These are phyloP conservation scores for Gila orcuttii DNA, from an alignment of 2,113 vertebrate species.

Conservation along the genomic window DNA sequence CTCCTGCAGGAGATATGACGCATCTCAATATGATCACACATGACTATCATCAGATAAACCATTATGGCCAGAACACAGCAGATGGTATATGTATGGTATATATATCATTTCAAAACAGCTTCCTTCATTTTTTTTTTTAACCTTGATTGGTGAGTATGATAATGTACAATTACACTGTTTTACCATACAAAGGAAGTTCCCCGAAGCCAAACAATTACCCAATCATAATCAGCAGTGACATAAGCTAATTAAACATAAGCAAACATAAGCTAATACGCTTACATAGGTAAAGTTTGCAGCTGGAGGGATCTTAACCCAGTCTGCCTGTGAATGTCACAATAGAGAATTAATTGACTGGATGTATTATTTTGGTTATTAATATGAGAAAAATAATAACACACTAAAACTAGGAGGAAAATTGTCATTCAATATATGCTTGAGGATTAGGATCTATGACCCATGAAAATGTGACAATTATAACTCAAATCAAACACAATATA, in stretches of 20 bases:
- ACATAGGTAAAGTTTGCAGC: constrained; percentile 70
- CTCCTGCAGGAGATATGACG: constrained; percentile 76
- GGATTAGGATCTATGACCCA: neutral
- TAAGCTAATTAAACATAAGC: constrained; percentile 20
- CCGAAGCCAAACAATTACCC: constrained; percentile 63
- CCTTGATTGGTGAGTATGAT: constrained; percentile 13
- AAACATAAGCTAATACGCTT: constrained; percentile 66
- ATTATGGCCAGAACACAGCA: constrained; percentile 51
- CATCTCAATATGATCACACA: neutral
- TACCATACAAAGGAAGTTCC: constrained; percentile 45
- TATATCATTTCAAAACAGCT: neutral
- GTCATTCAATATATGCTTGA: neutral
- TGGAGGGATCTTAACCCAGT: constrained; percentile 75
- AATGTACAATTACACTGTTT: constrained; percentile 62
- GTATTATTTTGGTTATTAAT: neutral
- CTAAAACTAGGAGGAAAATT: neutral
- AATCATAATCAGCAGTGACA: constrained; percentile 52
- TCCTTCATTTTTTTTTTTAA: neutral
- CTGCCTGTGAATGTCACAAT: constrained; percentile 76
- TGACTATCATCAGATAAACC: neutral
- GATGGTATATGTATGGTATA: constrained; percentile 60
- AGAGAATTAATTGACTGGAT: constrained; percentile 42
- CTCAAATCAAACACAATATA: neutral
- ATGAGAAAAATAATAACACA: neutral
- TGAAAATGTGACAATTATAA: neutral